These are phyloP conservation scores for Cyclargus thomasi DNA, from an alignment of 1,140 invertebrate genomes.

Conservation along the genomic window DNA sequence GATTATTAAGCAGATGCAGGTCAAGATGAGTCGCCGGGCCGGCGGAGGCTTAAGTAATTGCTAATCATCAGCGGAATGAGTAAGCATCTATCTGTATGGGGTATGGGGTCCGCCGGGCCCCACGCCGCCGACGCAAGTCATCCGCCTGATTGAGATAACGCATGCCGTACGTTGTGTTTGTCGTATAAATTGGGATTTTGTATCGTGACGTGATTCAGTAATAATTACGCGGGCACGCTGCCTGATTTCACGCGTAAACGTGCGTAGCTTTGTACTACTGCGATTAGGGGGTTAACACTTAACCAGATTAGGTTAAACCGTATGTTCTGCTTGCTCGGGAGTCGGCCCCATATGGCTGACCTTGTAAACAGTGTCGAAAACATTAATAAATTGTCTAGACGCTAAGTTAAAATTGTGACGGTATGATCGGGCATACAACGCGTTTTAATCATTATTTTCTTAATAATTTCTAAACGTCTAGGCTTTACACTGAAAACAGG, in stretches of 20 bases:
- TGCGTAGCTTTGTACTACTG: neutral
- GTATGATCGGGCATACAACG: too few relatives aligned
- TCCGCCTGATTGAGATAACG: constrained; percentile 9
- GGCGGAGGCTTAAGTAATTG: constrained; percentile 11
- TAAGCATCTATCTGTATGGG: neutral
- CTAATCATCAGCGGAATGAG: constrained; percentile 4
- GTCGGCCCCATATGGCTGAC: too few relatives aligned
- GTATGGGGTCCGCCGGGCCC: neutral
- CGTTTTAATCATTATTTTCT: too few relatives aligned
- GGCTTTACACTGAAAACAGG: neutral
- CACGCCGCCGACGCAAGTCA: constrained; percentile 6
- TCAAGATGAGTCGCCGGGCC: neutral
- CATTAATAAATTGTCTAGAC: too few relatives aligned
- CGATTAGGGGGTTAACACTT: neutral
- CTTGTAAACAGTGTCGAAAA: too few relatives aligned
- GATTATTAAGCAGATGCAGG: neutral
- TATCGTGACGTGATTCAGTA: neutral
- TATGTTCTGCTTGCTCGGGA: neutral
- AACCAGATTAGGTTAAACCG: neutral
- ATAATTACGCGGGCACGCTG: neutral
- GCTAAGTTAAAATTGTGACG: too few relatives aligned
- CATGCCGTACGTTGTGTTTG: constrained; percentile 7
- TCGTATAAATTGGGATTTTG: constrained; percentile 6
- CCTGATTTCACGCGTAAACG: neutral
- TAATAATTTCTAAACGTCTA: too few relatives aligned